A percentile compares a stretch with the other conserved stretches of the same genome.
Conservation (phyloP, 2,797 vertebrate genomes). For the Perodicticus potto region DNA sequence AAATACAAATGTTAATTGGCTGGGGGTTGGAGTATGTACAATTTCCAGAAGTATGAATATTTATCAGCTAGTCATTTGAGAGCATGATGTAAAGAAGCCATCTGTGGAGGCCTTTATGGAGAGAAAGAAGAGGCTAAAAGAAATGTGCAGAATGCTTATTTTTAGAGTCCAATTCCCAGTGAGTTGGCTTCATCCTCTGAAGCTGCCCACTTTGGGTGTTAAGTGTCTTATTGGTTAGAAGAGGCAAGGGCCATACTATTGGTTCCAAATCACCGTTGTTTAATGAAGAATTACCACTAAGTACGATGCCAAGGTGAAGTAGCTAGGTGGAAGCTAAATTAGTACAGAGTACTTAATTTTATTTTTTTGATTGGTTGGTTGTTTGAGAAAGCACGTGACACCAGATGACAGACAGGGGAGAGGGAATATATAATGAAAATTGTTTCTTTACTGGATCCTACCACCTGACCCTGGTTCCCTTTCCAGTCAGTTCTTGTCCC, state of each 20-base stretch:
- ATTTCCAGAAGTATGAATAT: constrained; percentile 82
- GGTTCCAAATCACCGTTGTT: neutral
- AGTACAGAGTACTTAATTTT: neutral
- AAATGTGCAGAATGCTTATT: constrained; percentile 79
- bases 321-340: neutral
- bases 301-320: rapidly evolving
- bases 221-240: neutral
- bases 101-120: constrained; percentile 81
- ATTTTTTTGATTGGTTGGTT: neutral
- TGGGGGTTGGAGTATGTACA: constrained; percentile 22
- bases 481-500: neutral
- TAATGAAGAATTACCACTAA: neutral
- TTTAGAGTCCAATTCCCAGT: constrained; percentile 76
- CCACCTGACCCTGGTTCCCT: rapidly evolving
- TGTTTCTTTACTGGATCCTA: too few species aligned
- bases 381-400: neutral
- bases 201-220: constrained; percentile 67
- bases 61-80: constrained; percentile 83
- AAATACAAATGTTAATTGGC: constrained; percentile 7
- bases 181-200: constrained; percentile 39
- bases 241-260: neutral
- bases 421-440: rapidly evolving
- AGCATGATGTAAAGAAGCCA: constrained; percentile 82
- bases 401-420: neutral
- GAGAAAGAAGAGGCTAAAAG: constrained; percentile 72